Evolutionary conservation across 2,113 vertebrate genomes (phyloP).

Genomic region (Heterotilapia buettikoferi): DNA sequence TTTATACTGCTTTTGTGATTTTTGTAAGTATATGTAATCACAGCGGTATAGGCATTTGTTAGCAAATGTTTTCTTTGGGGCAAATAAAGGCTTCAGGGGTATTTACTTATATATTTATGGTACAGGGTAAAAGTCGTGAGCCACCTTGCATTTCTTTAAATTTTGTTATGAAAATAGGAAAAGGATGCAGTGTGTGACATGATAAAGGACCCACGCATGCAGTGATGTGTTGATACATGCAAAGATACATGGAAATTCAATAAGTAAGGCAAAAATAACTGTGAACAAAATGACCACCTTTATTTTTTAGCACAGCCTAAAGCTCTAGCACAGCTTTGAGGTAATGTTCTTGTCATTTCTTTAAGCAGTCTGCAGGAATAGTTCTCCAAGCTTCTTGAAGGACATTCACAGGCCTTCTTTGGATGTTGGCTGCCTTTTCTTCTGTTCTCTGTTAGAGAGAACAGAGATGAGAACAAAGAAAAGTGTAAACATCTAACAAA

Average conservation of each 20-base stretch:
- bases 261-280: not conserved
- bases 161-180: not conserved
- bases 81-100: not conserved
- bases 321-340: not conserved
- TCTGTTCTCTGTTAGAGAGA: not conserved
- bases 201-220: accelerated
- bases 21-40: accelerated
- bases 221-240: not conserved
- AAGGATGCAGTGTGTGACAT: not conserved
- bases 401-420: not conserved
- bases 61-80: not conserved
- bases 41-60: accelerated
- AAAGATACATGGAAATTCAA: not conserved
- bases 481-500: not conserved
- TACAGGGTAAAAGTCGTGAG: accelerated
- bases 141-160: not conserved
- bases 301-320: not conserved
- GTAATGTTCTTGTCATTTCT: not conserved
- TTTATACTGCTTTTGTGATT: not conserved
- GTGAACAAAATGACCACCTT: not conserved
- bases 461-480: not conserved
- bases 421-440: not conserved
- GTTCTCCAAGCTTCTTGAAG: not conserved
- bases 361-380: not conserved
- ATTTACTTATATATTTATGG: not conserved